Evolutionary conservation across 2,797 vertebrate genomes (phyloP).

Genomic region (Pangasius djambal): DNA sequence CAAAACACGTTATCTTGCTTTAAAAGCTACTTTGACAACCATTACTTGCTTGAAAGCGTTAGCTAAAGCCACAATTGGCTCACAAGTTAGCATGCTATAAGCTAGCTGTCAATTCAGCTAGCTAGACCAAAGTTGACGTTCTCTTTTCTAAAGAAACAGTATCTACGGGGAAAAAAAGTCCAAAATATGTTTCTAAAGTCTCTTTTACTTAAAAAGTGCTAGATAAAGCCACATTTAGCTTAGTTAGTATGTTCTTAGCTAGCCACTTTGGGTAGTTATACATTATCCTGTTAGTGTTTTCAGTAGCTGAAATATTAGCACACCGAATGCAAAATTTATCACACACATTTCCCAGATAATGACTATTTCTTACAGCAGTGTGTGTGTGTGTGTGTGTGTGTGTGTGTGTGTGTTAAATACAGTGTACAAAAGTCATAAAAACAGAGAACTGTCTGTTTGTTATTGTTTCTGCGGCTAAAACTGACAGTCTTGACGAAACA

Average conservation of each 20-base stretch:
- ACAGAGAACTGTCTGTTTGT: background rate
- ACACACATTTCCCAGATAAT: no score
- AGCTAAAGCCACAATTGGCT: no score
- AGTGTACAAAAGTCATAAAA: background rate
- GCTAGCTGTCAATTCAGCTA: background rate
- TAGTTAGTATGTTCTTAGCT: background rate
- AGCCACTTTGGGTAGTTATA: background rate
- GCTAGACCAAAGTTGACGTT: background rate
- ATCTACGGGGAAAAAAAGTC: no score
- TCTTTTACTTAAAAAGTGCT: background rate
- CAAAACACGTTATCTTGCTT: background rate
- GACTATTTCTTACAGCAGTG: background rate
- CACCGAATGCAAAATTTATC: no score
- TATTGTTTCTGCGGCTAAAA: background rate
- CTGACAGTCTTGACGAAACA: background rate
- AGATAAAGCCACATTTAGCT: background rate
- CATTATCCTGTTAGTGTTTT: background rate
- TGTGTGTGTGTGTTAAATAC: background rate
- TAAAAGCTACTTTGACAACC: background rate
- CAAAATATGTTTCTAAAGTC: no score
- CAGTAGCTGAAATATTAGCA: no score
- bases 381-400: background rate
- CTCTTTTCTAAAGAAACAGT: no score
- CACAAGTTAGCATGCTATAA: background rate
- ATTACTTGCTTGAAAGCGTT: background rate